phyloP scores from a whole-genome alignment of 2,888 invertebrate species.

The Sepiola atlantica region DNA sequence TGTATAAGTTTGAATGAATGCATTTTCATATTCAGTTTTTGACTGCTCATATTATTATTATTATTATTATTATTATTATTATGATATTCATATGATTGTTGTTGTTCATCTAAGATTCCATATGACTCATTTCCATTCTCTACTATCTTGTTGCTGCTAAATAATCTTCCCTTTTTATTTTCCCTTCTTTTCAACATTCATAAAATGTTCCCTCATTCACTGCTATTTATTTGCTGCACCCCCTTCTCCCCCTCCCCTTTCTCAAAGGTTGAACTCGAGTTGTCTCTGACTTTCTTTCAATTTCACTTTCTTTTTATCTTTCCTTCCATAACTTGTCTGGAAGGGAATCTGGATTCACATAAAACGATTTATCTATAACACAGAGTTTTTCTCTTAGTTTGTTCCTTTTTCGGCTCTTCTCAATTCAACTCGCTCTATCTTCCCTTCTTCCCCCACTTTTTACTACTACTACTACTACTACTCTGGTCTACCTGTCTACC shows the following conservation, averaged over 20 bases:
- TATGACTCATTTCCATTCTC: slow-evolving; percentile 32
- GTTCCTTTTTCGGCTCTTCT: background rate
- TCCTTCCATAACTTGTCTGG: background rate
- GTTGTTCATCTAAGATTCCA: background rate
- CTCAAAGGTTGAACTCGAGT: too few species aligned
- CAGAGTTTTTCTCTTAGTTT: background rate
- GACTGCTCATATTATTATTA: background rate
- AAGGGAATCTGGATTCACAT: background rate
- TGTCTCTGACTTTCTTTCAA: background rate
- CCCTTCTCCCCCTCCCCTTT: background rate
- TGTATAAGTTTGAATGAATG: background rate
- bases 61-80: background rate
- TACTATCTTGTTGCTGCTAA: background rate
- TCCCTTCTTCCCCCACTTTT: too few species aligned
- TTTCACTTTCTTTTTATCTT: background rate
- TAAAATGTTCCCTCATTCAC: background rate
- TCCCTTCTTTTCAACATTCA: background rate
- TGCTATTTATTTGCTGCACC: background rate
- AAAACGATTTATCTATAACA: background rate
- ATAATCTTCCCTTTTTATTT: background rate
- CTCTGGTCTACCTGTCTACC: too few species aligned
- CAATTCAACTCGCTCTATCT: too few species aligned
- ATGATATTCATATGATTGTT: background rate
- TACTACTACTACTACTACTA: too few species aligned
- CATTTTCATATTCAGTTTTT: background rate